Evolutionary conservation across 2,113 vertebrate genomes (phyloP), one percentile per base, ranked within the genome.

Genomic region (Coturnix japonica): DNA sequence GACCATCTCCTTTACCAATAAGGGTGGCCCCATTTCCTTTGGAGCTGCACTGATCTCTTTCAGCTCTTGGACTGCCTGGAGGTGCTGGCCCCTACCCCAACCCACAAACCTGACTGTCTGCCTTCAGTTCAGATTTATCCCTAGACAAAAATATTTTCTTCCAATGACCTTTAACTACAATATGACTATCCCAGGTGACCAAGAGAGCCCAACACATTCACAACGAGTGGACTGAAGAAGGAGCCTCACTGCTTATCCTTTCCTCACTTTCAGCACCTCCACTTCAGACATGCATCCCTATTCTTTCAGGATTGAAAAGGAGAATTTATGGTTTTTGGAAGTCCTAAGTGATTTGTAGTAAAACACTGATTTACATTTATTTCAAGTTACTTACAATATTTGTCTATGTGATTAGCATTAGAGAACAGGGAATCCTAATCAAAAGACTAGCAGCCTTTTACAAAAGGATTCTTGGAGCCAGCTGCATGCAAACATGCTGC

Each of bases 31-130:
- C 0, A 0, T 30, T 35, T 28, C 16, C 54, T 53, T 25, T 3
- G 1, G 37, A 53, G 26, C 15, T 43, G n/a, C 47, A 4, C 65
- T 72, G 11, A 66, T 30, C 26, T 85, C 4, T 63, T 12, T 4
- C 67, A 1, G 12, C 3, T 63, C 63, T 6, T 22, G 28, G n/a
- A 3, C 1, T n/a, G 30, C 16, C 69, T 2, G 18, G 37, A 30
- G 2, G 3, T 1, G 3, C 1, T 0, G 9, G 30, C 31, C 54
- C 18, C 1, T 1, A 6, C 31, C 37, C 39, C 26, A 14, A 9
- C 17, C 43, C 73, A 4, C 0, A 4, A 49, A 8, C 46, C 21
- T 6, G 33, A 44, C 28, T 28, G 25, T 23, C 46, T 22, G 31
- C 73, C 69, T 33, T 4, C 4, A 22, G 47, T 21, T 17, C 64